Base-by-base conservation (phyloP, 2,113 vertebrate species). In the Onychostruthus taczanowskii region DNA sequence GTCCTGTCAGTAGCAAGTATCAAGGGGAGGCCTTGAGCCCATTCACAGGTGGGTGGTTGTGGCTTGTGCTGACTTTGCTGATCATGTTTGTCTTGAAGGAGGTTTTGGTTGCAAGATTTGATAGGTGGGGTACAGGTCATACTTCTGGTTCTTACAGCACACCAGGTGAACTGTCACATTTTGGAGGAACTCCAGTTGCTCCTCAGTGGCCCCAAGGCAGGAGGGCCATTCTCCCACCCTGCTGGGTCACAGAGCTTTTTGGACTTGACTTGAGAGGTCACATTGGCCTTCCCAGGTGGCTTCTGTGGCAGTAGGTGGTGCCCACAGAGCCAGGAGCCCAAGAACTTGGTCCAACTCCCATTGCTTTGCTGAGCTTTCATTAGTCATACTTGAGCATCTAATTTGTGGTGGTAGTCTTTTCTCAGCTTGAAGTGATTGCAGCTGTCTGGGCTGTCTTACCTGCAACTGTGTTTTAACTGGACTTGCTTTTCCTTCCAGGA, bases 401-500 rank as follows among this genome's bases (percentile, higher is more conserved):
- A 35, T 70, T 56, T 23, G 50, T 1, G 0, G 13, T 27, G 21
- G 19, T 37, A 67, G 35, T 37, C 5, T 21, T 93, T 52, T 73
- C 56, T 78, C 76, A 55, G 10, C 35, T n/a, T 78, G 47, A 77
- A 78, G 41, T 56, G 47, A 67, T 27, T 75, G 39, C 64, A 78
- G 64, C 56, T 86, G 26, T 70, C 37, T 64, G 37, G n/a, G 44
- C 41, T 87, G 37, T 79, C 44, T 72, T 79, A 41, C 46, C 52
- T 70, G 26, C 28, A 61, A 46, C 44, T 75, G 16, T 83, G 47
- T 92, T 95, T 94, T 95, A 94, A 96, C 66, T 92, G 66, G 35
- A 49, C 74, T 82, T 95, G 22, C 64, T 95, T 94, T 95, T 80
- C 67, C 56, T 96, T 93, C 33, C 80, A 97, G 96, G 96, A 59